Conservation (phyloP, 2,888 invertebrate species). For the Homarus gammarus region DNA sequence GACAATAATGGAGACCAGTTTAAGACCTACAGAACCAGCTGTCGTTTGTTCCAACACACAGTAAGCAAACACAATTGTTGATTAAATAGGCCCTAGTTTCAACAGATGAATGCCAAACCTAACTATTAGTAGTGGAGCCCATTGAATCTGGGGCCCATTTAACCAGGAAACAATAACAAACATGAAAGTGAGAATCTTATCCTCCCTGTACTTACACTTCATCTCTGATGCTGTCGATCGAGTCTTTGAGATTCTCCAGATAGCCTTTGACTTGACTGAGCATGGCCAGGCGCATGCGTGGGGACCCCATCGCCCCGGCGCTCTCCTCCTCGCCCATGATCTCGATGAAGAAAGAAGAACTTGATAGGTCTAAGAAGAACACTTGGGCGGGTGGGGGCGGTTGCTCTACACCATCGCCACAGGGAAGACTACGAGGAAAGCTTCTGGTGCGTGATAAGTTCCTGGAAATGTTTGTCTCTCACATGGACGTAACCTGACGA, state of each 20-base stretch:
- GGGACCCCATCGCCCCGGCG: constrained; percentile 43
- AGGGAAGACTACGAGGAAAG: no score
- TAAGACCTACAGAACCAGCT: no score
- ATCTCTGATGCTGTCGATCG: constrained; percentile 70
- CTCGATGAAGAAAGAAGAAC: not conserved
- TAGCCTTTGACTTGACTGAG: constrained; percentile 73
- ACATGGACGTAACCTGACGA: no score
- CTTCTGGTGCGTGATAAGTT: no score
- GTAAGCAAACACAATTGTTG: not conserved
- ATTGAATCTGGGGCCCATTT: not conserved
- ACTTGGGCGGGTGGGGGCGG: no score
- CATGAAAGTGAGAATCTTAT: not conserved
- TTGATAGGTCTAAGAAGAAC: no score
- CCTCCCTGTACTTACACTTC: constrained; percentile 69
- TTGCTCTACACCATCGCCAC: no score
- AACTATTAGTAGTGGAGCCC: not conserved
- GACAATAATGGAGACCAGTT: no score
- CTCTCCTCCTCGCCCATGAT: constrained; percentile 60
- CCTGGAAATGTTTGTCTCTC: no score
- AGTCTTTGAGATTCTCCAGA: constrained; percentile 73
- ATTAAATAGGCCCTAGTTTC: not conserved
- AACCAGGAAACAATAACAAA: not conserved
- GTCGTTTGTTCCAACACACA: no score
- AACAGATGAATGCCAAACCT: not conserved
- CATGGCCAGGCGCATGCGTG: constrained; percentile 73